phyloP scores from a whole-genome alignment of 2,797 vertebrate species.

The Enteromius mattozi region DNA sequence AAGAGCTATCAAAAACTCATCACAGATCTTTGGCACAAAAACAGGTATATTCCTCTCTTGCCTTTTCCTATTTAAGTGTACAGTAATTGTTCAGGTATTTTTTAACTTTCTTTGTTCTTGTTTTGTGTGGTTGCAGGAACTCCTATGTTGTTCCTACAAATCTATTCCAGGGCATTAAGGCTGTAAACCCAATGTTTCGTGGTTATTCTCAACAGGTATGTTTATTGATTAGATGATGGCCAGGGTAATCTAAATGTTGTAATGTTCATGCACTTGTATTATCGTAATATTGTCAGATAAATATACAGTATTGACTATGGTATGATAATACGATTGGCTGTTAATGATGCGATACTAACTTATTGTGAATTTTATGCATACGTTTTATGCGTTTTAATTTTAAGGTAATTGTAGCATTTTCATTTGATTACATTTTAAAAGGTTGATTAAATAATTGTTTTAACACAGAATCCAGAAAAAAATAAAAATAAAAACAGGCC shows the following conservation, averaged over 20 bases:
- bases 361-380: too few relatives aligned
- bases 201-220: constrained; percentile 97
- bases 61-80: not conserved
- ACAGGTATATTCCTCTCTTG: constrained; percentile 79
- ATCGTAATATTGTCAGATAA: too few relatives aligned
- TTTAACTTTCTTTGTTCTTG: not conserved
- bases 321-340: too few relatives aligned
- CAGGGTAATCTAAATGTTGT: too few relatives aligned
- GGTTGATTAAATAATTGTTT: not conserved
- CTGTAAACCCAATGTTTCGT: constrained; percentile 95
- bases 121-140: constrained; percentile 76
- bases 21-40: constrained; percentile 97
- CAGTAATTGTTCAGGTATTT: not conserved
- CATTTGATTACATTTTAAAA: not conserved
- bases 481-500: not conserved
- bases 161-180: constrained; percentile 98
- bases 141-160: constrained; percentile 96
- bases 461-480: not conserved
- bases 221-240: too few relatives aligned
- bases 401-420: not conserved
- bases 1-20: constrained; percentile 99
- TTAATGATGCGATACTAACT: too few relatives aligned
- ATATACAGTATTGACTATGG: too few relatives aligned
- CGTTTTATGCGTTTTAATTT: not conserved
- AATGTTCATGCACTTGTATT: too few relatives aligned